Evolutionary conservation across 37 sponge, comb jelly and placozoan species (phyloP).

Genomic region (Bolinopsis microptera): DNA sequence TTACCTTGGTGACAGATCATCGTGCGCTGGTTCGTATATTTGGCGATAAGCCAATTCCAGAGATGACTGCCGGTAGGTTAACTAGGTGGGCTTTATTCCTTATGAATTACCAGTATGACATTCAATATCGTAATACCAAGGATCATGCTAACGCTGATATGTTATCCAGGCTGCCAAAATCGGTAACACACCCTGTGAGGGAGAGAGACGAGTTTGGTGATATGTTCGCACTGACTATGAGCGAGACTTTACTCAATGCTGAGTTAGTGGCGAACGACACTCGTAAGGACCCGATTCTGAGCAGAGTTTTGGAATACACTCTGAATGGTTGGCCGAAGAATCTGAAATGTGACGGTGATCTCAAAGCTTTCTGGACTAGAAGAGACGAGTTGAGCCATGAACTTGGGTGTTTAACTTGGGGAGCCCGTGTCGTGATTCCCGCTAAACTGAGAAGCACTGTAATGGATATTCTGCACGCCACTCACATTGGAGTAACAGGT

Average conservation of each 20-base stretch:
- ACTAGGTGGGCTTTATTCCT: slow-evolving; percentile 71
- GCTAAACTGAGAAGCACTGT: neutral
- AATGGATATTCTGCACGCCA: neutral
- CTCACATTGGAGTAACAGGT: slow-evolving; percentile 18
- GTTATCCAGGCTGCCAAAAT: slow-evolving; percentile 53
- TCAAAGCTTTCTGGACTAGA: neutral
- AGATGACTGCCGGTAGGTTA: slow-evolving; percentile 67
- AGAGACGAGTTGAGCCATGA: slow-evolving; percentile 52
- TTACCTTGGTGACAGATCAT: slow-evolving; percentile 65
- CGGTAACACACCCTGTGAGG: neutral
- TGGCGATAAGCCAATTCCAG: slow-evolving; percentile 59
- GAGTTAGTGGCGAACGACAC: slow-evolving; percentile 9
- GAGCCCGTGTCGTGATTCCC: slow-evolving; percentile 68
- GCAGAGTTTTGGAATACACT: slow-evolving; percentile 28
- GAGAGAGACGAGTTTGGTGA: neutral
- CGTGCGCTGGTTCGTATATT: slow-evolving; percentile 68
- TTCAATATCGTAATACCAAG: slow-evolving; percentile 65
- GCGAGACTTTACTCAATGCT: neutral
- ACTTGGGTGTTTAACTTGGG: slow-evolving; percentile 71
- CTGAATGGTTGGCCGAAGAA: slow-evolving; percentile 65
- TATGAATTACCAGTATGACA: slow-evolving; percentile 48
- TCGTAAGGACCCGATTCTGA: slow-evolving; percentile 62
- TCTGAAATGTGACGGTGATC: neutral
- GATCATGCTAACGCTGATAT: slow-evolving; percentile 71
- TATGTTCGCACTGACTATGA: neutral